Percentiles rank a stretch among this genome's conserved stretches.
These are phyloP conservation scores for Argopecten irradians DNA, from an alignment of 1,140 invertebrate species.

Conservation along the genomic window DNA sequence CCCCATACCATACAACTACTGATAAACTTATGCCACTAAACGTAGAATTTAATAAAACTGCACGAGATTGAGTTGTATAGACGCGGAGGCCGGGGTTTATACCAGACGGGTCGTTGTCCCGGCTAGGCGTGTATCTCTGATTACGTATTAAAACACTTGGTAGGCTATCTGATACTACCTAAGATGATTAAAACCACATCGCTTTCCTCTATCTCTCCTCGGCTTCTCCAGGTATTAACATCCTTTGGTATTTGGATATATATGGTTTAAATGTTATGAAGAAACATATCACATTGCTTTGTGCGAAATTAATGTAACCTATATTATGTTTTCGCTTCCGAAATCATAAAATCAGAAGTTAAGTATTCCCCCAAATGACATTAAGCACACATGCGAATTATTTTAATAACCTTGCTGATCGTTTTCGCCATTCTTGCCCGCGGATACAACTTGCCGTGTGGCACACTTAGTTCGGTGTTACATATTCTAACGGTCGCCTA, in stretches of 20 bases:
- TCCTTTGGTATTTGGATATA: neutral
- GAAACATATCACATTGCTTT: neutral
- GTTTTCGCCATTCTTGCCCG: neutral
- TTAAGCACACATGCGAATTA: neutral
- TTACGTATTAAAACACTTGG: neutral
- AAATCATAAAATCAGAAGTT: neutral
- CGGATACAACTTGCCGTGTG: neutral
- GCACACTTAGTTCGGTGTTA: neutral
- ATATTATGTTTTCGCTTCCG: neutral
- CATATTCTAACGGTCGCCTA: neutral
- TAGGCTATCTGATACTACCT: neutral
- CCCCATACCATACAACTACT: neutral
- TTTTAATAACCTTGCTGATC: neutral
- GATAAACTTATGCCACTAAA: neutral
- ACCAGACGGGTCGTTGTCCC: neutral
- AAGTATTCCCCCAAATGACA: neutral
- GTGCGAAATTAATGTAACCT: neutral
- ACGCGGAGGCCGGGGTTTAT: neutral
- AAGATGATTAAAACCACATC: constrained; percentile 8
- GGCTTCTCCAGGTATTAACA: neutral
- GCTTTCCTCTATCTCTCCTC: neutral
- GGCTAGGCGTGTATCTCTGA: neutral
- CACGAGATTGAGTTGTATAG: neutral
- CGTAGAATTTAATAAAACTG: neutral
- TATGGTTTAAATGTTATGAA: neutral